These are phyloP conservation scores for Piaya cayana DNA, from an alignment of 2,113 vertebrate genomes.

Conservation along the genomic window DNA sequence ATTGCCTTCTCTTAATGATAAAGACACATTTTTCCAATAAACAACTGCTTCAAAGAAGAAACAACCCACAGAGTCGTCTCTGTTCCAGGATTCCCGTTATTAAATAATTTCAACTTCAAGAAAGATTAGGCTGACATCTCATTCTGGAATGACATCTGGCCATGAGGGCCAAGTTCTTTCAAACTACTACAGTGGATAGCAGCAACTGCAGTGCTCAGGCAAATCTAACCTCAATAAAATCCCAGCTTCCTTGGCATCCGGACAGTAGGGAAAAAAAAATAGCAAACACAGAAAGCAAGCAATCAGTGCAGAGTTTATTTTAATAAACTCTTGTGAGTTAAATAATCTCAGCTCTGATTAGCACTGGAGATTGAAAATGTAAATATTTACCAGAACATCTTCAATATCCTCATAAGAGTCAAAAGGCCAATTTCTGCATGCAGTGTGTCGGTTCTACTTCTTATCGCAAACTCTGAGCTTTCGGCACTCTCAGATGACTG, in stretches of 20 bases:
- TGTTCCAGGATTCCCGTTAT: neutral
- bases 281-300: neutral
- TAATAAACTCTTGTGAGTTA: conserved; percentile 2
- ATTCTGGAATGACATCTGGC: neutral
- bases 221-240: neutral
- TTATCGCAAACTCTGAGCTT: neutral
- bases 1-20: fast-evolving
- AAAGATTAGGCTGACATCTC: neutral
- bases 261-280: neutral
- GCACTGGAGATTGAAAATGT: conserved; percentile 32
- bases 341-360: conserved; percentile 51
- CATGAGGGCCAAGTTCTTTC: neutral
- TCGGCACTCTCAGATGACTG: neutral
- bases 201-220: neutral
- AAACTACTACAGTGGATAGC: fast-evolving
- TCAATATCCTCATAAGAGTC: neutral
- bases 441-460: neutral
- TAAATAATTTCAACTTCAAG: neutral
- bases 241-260: neutral
- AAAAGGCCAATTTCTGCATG: neutral
- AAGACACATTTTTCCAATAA: neutral
- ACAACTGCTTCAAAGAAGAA: neutral
- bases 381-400: conserved; percentile 57
- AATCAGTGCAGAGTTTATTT: conserved; percentile 15
- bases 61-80: neutral